Conservation (phyloP, 2,797 vertebrate genomes). For the Sciurus vulgaris region DNA sequence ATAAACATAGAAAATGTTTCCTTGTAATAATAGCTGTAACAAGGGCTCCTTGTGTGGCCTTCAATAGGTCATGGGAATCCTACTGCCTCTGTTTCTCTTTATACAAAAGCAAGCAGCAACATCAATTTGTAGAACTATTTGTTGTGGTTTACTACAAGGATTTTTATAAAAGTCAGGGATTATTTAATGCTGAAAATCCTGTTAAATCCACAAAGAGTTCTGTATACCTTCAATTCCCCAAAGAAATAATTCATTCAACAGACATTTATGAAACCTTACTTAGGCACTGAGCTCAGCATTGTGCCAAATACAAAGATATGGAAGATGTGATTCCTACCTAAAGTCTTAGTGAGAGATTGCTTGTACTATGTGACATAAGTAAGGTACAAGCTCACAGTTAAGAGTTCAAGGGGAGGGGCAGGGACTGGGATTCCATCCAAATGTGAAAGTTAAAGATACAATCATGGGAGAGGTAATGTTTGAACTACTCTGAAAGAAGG, state of each 20-base stretch:
- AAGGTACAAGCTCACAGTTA: not conserved
- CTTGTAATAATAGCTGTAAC: constrained; percentile 38
- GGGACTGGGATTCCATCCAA: not conserved
- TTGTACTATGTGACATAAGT: constrained; percentile 9
- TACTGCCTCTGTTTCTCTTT: constrained; percentile 66
- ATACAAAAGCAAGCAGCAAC: not conserved
- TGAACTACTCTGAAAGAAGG: constrained; percentile 47
- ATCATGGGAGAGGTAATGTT: not conserved
- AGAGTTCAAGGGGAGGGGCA: not conserved
- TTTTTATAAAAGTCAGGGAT: constrained; percentile 63
- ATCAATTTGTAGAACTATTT: constrained; percentile 53
- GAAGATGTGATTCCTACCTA: not conserved
- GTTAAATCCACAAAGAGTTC: constrained; percentile 50
- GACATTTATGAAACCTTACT: constrained; percentile 65
- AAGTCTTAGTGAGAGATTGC: constrained; percentile 13
- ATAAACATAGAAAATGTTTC: constrained; percentile 40
- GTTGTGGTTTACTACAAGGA: constrained; percentile 53
- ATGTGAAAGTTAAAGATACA: not conserved
- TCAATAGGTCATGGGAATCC: constrained; percentile 39
- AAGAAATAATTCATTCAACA: constrained; percentile 68
- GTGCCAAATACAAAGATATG: not conserved
- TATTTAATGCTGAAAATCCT: constrained; percentile 66
- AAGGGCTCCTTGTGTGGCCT: constrained; percentile 53
- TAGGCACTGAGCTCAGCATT: not conserved
- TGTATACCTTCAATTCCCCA: constrained; percentile 46